Evolutionary conservation across 2,888 invertebrate species (phyloP).

Genomic region (Rhingia rostrata): DNA sequence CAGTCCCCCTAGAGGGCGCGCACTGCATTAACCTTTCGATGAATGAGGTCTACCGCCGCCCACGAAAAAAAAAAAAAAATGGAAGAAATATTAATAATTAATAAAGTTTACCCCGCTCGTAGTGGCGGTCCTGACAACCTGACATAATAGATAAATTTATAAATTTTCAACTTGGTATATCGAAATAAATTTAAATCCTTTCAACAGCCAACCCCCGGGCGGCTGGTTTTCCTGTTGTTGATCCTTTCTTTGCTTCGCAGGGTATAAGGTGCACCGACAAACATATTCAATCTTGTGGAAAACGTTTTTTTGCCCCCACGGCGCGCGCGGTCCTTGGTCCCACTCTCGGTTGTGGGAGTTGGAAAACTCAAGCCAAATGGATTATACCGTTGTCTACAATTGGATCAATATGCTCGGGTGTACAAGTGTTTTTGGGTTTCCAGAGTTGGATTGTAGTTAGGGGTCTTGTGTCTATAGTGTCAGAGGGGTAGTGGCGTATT

Average conservation of each 20-base stretch:
- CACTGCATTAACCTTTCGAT: constrained; percentile 9
- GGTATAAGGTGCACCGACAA: constrained; percentile 10
- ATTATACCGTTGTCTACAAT: constrained; percentile 34
- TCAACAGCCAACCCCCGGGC: constrained; percentile 14
- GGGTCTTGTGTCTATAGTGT: constrained; percentile 8
- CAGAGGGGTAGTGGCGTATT: constrained; percentile 15
- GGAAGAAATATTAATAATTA: constrained; percentile 54
- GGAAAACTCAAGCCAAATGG: constrained; percentile 10
- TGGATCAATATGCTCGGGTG: constrained; percentile 42
- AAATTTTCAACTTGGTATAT: constrained; percentile 41
- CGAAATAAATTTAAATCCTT: constrained; percentile 56
- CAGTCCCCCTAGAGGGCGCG: not conserved
- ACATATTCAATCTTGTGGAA: constrained; percentile 30
- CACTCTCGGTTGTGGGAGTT: not conserved
- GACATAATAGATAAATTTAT: constrained; percentile 53
- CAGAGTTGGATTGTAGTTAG: constrained; percentile 23
- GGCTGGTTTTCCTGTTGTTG: constrained; percentile 18
- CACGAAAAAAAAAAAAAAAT: not conserved
- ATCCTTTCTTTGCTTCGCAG: constrained; percentile 24
- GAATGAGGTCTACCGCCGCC: constrained; percentile 14
- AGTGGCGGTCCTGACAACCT: not conserved
- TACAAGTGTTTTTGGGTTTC: constrained; percentile 8
- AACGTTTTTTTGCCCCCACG: constrained; percentile 13
- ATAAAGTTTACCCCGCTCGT: constrained; percentile 48
- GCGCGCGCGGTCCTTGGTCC: constrained; percentile 14